Evolutionary conservation across 2,888 invertebrate genomes (phyloP).

Genomic region (Drosophila longiperda): DNA sequence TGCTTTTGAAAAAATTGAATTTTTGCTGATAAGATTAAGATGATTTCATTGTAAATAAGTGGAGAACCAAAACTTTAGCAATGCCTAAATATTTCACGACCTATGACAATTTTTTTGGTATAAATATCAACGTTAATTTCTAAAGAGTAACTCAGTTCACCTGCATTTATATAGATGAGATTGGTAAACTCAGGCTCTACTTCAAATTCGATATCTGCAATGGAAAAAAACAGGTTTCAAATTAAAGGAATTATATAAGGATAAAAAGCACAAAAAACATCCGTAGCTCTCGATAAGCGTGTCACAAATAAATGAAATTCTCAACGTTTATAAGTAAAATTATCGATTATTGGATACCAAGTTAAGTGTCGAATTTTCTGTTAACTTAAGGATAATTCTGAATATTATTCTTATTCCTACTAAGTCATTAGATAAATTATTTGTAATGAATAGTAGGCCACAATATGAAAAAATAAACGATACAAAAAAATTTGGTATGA

Average conservation of each 20-base stretch:
- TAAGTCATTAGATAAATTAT: background rate
- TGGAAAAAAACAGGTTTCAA: background rate
- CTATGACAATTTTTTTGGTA: constrained; percentile 16
- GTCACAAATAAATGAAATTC: background rate
- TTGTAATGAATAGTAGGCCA: constrained; percentile 20
- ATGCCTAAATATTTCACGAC: background rate
- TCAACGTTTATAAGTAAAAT: constrained; percentile 5
- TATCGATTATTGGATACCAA: background rate
- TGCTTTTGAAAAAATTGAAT: background rate
- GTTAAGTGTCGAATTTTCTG: background rate
- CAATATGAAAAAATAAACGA: background rate
- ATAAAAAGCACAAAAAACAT: background rate
- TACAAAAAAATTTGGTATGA: constrained; percentile 9
- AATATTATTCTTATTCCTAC: background rate
- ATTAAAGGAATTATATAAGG: too few relatives aligned
- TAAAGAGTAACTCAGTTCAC: background rate
- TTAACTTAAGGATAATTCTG: background rate
- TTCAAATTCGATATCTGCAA: background rate
- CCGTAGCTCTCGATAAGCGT: background rate
- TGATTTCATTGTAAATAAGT: background rate
- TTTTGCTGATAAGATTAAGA: background rate
- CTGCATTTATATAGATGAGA: background rate
- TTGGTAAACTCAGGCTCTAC: background rate
- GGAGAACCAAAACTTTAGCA: background rate
- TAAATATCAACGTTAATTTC: constrained; percentile 6